Evolutionary conservation across 1,140 invertebrate genomes (phyloP), one percentile per base, ranked within the genome.

Genomic region (Zaprionus ghesquierei): DNA sequence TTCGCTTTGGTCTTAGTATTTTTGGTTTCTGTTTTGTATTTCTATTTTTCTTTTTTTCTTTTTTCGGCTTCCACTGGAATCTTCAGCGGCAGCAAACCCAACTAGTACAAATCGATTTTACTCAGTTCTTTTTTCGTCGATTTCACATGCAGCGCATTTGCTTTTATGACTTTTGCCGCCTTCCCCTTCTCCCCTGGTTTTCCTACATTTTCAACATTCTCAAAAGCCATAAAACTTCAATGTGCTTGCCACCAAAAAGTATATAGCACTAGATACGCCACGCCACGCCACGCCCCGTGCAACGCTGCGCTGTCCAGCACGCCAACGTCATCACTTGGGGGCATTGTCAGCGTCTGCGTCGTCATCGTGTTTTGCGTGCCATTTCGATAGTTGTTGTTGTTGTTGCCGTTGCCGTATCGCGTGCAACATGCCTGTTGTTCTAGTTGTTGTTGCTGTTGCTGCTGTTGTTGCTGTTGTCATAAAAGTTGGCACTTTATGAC

Each of bases 51-150:
- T 12, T 31, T 29, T 38, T 23, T 35, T 25, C 15, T n/a, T 13
- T 33, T 25, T 49, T 49, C 23, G 20, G 46, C 23, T 49, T 13
- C 18, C 22, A 68, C 55, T 65, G 51, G 81, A 69, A 70, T 66
- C 71, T 65, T 70, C 54, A 64, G 44, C 44, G 53, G 50, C 54
- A 65, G 62, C 49, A n/a, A 68, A 59, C 76, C 61, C 60, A 85
- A 77, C n/a, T n/a, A 81, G 69, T 86, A 87, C 81, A 89, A 86
- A 86, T 86, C 84, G 82, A 86, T 86, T 86, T 82, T 80, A 87
- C 75, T 64, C 79, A 81, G 71, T 82, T 87, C 71, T 65, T 35
- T 59, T 50, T 50, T 12, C n/a, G 33, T 46, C 49, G 54, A 71
- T 63, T 85, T 58, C 60, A 56, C 78, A 81, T 86, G 78, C 66